Conservation (phyloP, 2,113 vertebrate genomes). For the Centropristis striata region DNA sequence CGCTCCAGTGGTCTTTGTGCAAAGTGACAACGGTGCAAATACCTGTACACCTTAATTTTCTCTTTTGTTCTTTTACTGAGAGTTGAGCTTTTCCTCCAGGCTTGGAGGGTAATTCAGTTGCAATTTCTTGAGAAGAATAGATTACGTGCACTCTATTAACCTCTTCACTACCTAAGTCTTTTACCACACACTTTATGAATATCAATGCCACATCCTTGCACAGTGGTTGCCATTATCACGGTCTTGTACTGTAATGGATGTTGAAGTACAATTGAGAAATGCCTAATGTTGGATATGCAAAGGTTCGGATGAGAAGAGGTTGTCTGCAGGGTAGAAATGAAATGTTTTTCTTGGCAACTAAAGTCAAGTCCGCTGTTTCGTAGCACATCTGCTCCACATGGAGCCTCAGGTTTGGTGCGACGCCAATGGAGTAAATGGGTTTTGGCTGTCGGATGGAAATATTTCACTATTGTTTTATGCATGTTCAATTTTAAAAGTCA, state of each 20-base stretch:
- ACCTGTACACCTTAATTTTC: conserved; percentile 31
- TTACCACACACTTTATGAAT: conserved; percentile 56
- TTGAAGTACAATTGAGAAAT: conserved; percentile 13
- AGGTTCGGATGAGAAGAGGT: conserved; percentile 1
- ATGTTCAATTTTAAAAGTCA: neutral
- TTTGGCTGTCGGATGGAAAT: conserved; percentile 21
- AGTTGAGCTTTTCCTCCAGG: conserved; percentile 24
- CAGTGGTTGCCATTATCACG: conserved; percentile 4
- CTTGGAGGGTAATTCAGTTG: conserved; percentile 46
- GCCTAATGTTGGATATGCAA: neutral
- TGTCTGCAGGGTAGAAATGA: conserved; percentile 16
- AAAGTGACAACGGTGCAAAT: conserved; percentile 48
- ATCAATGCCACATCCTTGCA: conserved; percentile 38
- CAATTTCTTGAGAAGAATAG: conserved; percentile 60
- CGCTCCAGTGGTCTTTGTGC: conserved; percentile 39
- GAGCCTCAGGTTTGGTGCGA: conserved; percentile 18
- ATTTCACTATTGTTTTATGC: conserved; percentile 6
- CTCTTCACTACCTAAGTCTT: conserved; percentile 34
- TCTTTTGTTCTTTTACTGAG: conserved; percentile 33
- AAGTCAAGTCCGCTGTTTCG: conserved; percentile 44
- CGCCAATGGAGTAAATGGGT: conserved; percentile 14
- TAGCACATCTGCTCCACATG: conserved; percentile 39
- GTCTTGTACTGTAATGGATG: conserved; percentile 11
- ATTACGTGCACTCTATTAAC: conserved; percentile 74
- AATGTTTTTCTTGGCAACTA: conserved; percentile 10